Evolutionary conservation across 35 echinoderm and acorn worm genomes (phyloP), one percentile per base, ranked within the genome.

Genomic region (Stichopus chloronotus): DNA sequence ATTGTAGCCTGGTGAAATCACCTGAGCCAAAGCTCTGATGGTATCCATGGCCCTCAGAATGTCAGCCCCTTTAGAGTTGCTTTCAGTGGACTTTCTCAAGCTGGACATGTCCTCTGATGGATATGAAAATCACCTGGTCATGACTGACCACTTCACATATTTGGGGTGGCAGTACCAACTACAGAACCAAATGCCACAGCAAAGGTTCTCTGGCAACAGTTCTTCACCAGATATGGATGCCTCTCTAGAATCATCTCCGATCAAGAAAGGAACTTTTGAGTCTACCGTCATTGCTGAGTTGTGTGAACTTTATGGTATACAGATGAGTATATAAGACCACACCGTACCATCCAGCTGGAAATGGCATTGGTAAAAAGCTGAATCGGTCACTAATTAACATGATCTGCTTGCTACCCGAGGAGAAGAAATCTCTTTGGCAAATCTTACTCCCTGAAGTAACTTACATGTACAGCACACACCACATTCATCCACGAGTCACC

Each of bases 131-230:
- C 58, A 90, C 25, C 55, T 94, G 25, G 93, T 94, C 0, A 79
- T 94, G 6, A 94, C 86, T 0, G 86, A 94, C 56, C 86, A 90
- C 24, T 90, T 94, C 56, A 94, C 86, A 71, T 63, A 61, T 82
- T 90, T 24, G 54, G 86, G 12, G 53, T 90, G 57, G 87, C 85
- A 5, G 72, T 89, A 13, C 93, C 93, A 11, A 90, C 86, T 30
- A 90, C 57, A 25, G 59, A 94, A 17, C 93, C 90, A 20, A 90
- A 86, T 2, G 93, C 93, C 4, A 90, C 87, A 14, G 93, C 93
- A 82, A 52, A 25, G 23, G 79, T 82, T 13, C 79, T 82, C 79
- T 82, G 79, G 79, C 79, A 82, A 52, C 79, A 25, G 7, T 82
- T 82, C 79, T 82, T 82, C 23, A 82, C 79, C 1, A 82, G 6